phyloP scores from a whole-genome alignment of 1,140 invertebrate species.

The Drosophila elegans region DNA sequence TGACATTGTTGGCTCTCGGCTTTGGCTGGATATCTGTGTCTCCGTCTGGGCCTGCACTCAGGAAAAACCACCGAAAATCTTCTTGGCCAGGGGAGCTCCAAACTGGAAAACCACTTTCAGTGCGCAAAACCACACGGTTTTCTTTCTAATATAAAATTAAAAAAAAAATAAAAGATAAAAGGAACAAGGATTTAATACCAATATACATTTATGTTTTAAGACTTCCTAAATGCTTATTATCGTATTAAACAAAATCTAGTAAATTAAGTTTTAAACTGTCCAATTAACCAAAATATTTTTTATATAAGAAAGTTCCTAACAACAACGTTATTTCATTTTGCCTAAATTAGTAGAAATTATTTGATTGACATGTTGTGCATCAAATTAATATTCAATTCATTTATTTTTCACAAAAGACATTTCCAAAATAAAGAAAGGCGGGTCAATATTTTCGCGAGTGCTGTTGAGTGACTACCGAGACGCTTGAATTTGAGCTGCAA shows the following conservation, averaged over 20 bases:
- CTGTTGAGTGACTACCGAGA: constrained; percentile 28
- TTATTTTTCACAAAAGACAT: not conserved
- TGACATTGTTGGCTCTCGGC: constrained; percentile 66
- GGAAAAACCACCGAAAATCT: constrained; percentile 32
- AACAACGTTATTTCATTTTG: too few relatives aligned
- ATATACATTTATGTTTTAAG: too few relatives aligned
- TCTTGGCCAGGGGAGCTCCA: constrained; percentile 1
- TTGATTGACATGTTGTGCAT: too few relatives aligned
- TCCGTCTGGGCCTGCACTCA: constrained; percentile 30
- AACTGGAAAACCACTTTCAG: constrained; percentile 7
- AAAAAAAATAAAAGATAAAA: not conserved
- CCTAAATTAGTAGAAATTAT: too few relatives aligned
- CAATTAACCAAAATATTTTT: too few relatives aligned
- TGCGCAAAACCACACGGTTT: not conserved
- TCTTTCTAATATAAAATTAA: not conserved
- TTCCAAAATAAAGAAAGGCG: not conserved
- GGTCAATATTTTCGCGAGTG: constrained; percentile 21
- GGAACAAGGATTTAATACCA: too few relatives aligned
- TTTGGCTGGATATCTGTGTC: constrained; percentile 40
- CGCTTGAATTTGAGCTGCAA: constrained; percentile 63
- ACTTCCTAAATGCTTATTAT: too few relatives aligned
- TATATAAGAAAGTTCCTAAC: too few relatives aligned
- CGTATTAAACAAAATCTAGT: too few relatives aligned
- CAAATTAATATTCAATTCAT: not conserved
- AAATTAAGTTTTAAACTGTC: too few relatives aligned